phyloP scores from a whole-genome alignment of 2,797 vertebrate genomes.

The Rhynchonycteris naso region DNA sequence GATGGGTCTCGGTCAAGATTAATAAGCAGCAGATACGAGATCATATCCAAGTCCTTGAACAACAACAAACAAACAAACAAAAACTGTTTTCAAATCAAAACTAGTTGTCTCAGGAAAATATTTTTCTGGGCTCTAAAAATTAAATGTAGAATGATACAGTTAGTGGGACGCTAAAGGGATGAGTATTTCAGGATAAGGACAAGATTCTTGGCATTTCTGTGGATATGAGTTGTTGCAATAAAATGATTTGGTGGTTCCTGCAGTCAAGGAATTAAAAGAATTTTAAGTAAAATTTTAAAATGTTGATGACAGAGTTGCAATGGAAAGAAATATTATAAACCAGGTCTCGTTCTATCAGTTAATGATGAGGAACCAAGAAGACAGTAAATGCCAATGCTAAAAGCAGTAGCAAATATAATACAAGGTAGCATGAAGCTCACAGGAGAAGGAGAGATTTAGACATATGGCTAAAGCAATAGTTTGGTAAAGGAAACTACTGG shows the following conservation, averaged over 20 bases:
- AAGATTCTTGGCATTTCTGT: not conserved
- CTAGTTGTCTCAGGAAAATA: not conserved
- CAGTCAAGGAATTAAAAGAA: not conserved
- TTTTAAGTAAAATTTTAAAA: not conserved
- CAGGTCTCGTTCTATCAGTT: not conserved
- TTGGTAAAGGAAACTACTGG: not conserved
- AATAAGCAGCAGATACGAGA: not conserved
- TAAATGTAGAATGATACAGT: not conserved
- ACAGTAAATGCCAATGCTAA: not conserved
- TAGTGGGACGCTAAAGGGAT: not conserved
- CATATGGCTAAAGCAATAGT: not conserved
- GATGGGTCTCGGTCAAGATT: not conserved
- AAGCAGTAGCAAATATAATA: not conserved
- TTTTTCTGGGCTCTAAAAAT: not conserved
- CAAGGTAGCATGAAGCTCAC: not conserved
- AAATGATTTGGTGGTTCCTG: not conserved
- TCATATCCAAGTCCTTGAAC: not conserved
- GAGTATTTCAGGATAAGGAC: not conserved
- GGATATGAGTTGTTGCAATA: not conserved
- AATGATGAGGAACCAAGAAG: not conserved
- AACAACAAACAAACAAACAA: not conserved
- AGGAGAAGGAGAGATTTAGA: not conserved
- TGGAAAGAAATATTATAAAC: not conserved
- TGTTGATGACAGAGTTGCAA: not conserved
- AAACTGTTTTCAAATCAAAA: not conserved